A percentile compares a stretch with the other conserved stretches of the same genome.
These are phyloP conservation scores for Diaprepes abbreviatus DNA, from an alignment of 2,888 invertebrate genomes.

Conservation along the genomic window DNA sequence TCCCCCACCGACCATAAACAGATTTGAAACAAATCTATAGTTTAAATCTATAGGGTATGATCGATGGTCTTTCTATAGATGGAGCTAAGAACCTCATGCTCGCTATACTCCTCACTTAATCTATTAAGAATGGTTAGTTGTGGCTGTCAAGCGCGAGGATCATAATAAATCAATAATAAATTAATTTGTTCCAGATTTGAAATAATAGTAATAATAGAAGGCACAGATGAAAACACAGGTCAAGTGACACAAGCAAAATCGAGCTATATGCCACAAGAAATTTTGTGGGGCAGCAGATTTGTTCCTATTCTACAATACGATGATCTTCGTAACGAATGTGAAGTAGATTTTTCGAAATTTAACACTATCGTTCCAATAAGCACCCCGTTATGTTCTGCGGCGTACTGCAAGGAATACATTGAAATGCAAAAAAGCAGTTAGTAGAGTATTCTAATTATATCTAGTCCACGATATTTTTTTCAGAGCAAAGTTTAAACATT, in stretches of 20 bases:
- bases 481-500: background rate
- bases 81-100: too few species aligned
- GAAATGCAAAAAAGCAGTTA: slow-evolving; percentile 32
- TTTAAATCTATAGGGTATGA: too few species aligned
- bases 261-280: slow-evolving; percentile 52
- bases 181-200: slow-evolving; percentile 48
- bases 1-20: too few species aligned
- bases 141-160: too few species aligned
- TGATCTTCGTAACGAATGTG: slow-evolving; percentile 46
- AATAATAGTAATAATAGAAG: slow-evolving; percentile 52
- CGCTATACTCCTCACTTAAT: too few species aligned
- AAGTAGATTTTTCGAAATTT: slow-evolving; percentile 53
- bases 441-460: background rate
- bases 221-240: slow-evolving; percentile 52
- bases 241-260: slow-evolving; percentile 52
- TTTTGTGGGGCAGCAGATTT: slow-evolving; percentile 52
- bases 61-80: too few species aligned
- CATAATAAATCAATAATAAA: too few species aligned
- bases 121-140: too few species aligned
- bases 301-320: slow-evolving; percentile 44
- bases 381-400: slow-evolving; percentile 52
- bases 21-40: too few species aligned
- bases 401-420: slow-evolving; percentile 31
- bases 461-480: background rate
- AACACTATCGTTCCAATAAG: slow-evolving; percentile 43